Percentiles rank a stretch among this genome's conserved stretches.
These are phyloP conservation scores for Leucopternis melanops DNA, from an alignment of 2,113 vertebrate genomes.

Conservation along the genomic window DNA sequence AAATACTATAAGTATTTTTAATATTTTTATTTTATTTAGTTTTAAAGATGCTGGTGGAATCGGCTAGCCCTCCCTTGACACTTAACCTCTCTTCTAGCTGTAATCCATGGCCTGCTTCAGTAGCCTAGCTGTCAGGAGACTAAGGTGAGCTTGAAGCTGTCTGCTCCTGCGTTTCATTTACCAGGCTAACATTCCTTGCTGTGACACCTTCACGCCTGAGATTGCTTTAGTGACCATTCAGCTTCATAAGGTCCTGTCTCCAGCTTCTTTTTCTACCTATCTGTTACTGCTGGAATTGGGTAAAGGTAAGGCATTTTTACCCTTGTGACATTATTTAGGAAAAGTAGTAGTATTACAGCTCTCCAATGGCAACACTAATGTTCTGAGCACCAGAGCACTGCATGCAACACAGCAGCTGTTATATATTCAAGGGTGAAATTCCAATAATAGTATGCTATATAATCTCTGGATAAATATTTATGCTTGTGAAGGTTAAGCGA, in stretches of 20 bases:
- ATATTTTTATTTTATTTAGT: too few species aligned
- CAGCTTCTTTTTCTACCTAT: neutral
- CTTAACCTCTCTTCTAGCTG: neutral
- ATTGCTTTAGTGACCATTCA: neutral
- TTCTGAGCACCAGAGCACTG: neutral
- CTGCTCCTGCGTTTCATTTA: neutral
- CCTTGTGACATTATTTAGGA: neutral
- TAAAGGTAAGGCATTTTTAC: neutral
- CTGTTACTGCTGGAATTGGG: neutral
- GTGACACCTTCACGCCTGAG: neutral
- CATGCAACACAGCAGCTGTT: constrained; percentile 46
- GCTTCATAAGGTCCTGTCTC: neutral
- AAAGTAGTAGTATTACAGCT: neutral
- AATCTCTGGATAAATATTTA: constrained; percentile 63
- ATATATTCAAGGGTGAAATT: constrained; percentile 54
- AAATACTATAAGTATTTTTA: too few species aligned
- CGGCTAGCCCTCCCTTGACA: neutral
- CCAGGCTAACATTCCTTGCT: rapidly evolving
- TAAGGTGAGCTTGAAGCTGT: neutral
- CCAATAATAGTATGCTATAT: constrained; percentile 47
- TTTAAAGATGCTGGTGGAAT: neutral
- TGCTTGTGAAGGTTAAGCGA: constrained; percentile 42
- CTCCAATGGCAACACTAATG: neutral
- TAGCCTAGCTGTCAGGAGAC: neutral
- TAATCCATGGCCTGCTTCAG: neutral